Conservation (phyloP, 2,888 invertebrate species). For the Agrochola macilenta region DNA sequence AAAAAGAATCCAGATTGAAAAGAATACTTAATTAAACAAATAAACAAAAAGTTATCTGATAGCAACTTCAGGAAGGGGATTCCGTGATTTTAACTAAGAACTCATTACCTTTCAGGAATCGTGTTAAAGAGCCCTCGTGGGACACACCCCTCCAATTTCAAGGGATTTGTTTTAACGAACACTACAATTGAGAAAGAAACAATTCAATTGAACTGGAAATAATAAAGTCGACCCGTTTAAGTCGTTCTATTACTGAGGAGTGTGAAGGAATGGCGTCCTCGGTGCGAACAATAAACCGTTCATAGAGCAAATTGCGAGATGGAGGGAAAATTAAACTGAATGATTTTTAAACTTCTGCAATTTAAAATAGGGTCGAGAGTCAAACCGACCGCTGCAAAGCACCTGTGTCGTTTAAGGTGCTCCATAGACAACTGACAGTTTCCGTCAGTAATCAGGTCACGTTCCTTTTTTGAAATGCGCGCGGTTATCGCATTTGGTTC, state of each 20-base stretch:
- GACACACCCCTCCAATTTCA: constrained; percentile 52
- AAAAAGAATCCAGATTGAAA: constrained; percentile 34
- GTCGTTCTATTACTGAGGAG: constrained; percentile 77
- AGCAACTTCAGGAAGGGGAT: constrained; percentile 18
- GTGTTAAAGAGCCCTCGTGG: constrained; percentile 42
- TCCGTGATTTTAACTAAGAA: constrained; percentile 61
- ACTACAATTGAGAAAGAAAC: constrained; percentile 72
- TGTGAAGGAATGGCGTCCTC: constrained; percentile 78
- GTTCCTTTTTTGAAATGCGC: constrained; percentile 88
- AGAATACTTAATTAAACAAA: constrained; percentile 37
- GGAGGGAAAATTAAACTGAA: constrained; percentile 61
- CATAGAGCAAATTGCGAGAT: constrained; percentile 73
- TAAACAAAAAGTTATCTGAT: constrained; percentile 44
- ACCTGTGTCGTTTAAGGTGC: constrained; percentile 80
- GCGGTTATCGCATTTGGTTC: constrained; percentile 76
- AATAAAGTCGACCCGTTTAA: constrained; percentile 76
- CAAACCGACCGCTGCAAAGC: constrained; percentile 49
- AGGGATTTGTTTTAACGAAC: constrained; percentile 71
- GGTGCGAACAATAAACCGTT: constrained; percentile 81
- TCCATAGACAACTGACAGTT: constrained; percentile 84
- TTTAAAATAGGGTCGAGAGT: constrained; percentile 72
- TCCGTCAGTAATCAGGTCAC: constrained; percentile 90
- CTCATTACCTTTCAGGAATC: constrained; percentile 55
- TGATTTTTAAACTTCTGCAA: constrained; percentile 70
- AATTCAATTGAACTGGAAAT: constrained; percentile 79